Evolutionary conservation across 2,888 invertebrate species (phyloP).

Genomic region (Sarcophaga carnaria): DNA sequence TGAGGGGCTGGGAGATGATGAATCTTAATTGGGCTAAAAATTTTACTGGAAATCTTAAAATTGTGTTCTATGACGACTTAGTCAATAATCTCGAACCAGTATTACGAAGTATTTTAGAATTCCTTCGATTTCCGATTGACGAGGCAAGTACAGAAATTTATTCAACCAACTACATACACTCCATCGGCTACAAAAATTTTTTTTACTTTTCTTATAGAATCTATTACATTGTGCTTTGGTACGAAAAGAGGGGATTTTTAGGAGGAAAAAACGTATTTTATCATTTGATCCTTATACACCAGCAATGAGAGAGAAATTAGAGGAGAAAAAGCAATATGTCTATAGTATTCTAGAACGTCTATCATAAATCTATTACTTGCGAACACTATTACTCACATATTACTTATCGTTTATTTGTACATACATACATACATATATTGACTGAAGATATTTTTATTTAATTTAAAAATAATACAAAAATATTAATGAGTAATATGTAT

Average conservation of each 20-base stretch:
- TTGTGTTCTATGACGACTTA: constrained; percentile 88
- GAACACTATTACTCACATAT: constrained; percentile 14
- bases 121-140: constrained; percentile 84
- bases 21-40: constrained; percentile 88
- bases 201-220: constrained; percentile 76
- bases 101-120: constrained; percentile 84
- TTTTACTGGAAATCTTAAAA: constrained; percentile 86
- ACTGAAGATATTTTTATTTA: too few species aligned
- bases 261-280: constrained; percentile 85
- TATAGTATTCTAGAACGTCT: constrained; percentile 80
- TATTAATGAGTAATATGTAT: background rate
- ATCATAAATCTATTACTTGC: constrained; percentile 55
- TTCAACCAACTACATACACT: background rate
- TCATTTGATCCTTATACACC: constrained; percentile 88
- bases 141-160: constrained; percentile 80
- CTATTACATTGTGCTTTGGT: constrained; percentile 85
- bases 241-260: constrained; percentile 88
- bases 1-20: constrained; percentile 86
- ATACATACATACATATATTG: too few species aligned
- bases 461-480: background rate
- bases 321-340: constrained; percentile 82
- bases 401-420: background rate
- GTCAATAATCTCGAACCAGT: constrained; percentile 85
- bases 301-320: constrained; percentile 84
- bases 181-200: constrained; percentile 7